Evolutionary conservation across 1,140 invertebrate genomes (phyloP), one percentile per base, ranked within the genome.

Genomic region (Drosophila bocqueti): DNA sequence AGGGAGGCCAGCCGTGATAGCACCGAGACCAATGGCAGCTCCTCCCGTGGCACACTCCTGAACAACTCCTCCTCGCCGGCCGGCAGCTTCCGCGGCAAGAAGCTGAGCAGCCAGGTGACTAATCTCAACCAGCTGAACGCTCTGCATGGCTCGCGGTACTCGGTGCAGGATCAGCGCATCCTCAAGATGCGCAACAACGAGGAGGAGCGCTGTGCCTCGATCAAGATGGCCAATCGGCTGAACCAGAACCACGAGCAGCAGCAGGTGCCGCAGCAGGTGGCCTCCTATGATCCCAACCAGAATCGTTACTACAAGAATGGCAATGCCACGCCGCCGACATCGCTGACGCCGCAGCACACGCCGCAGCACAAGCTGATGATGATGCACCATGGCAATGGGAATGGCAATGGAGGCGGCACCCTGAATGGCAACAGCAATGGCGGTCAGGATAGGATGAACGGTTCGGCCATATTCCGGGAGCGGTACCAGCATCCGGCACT

Each of bases 401-500:
- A 83, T 49, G 72, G 79, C 16, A 89, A 89, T 29, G 65, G 72
- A 15, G 79, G 83, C 10, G 79, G 83, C 15, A 90, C 85, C 4
- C 43, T 89, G 2, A 89, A 89, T 43, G 83, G 83, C 36, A 89
- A 89, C 46, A 76, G 63, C 29, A 92, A 84, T 49, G 72, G 65
- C 2, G 57, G 84, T 15, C 43, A 72, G 18, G 69, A 71, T 13
- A 40, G 61, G 31, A 72, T 83, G 52, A 92, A 91, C 59, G 87
- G 86, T 4, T 92, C 92, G 16, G 86, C 86, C 59, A 91, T 93
- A 40, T 89, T 91, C 49, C 83, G 89, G 13, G 92, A 93, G 55
- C 76, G 92, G 2, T 93, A 93, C 67, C 92, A 93, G 43, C 92
- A 93, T 68, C 92, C 92, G 8, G 92, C 91, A 2, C 66, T 93